Base-by-base conservation (phyloP, 1,140 invertebrate species). In the Choristoneura fumiferana region DNA sequence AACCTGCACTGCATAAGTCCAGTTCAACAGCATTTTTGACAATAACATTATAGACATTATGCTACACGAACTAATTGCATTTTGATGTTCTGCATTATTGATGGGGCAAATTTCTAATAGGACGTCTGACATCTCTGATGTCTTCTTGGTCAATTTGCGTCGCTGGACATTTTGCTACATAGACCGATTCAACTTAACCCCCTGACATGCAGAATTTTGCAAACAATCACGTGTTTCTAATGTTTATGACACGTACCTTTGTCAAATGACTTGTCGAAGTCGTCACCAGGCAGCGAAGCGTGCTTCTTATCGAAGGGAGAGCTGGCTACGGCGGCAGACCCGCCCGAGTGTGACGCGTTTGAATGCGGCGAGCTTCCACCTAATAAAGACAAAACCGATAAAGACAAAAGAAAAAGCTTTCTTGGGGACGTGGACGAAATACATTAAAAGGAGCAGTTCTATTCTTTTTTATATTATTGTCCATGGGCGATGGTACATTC, bases 201-300 rank as follows among this genome's bases (percentile, higher is more conserved):
- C n/a, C n/a, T 40, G 38, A n/a, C n/a, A n/a, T n/a, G n/a, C n/a
- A n/a, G n/a, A n/a, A n/a, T n/a, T n/a, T n/a, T n/a, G n/a, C n/a
- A n/a, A n/a, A n/a, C n/a, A n/a, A n/a, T n/a, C n/a, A n/a, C n/a
- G n/a, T n/a, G n/a, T n/a, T n/a, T n/a, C n/a, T n/a, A n/a, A n/a
- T n/a, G n/a, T n/a, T n/a, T n/a, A n/a, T 29, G 22, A 29, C 8
- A 65, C 43, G 49, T 68, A 88, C 85, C 85, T 77, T 84, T 88
- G 67, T 88, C 85, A 69, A 88, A 88, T 0, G 77, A 78, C 52
- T 88, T 88, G 63, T 88, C 85, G 18, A 86, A 81, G 12, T 88
- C 85, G 34, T 88, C 84, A 14, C 61, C 76, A 53, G 71, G 66
- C 40, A 69, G 71, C 14, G 56, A 5, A 1, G 74, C 35, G 54